A percentile compares a stretch with the other conserved stretches of the same genome.
Evolutionary conservation across 1,140 invertebrate species (phyloP).

Genomic region (Drosophila ohnishii): DNA sequence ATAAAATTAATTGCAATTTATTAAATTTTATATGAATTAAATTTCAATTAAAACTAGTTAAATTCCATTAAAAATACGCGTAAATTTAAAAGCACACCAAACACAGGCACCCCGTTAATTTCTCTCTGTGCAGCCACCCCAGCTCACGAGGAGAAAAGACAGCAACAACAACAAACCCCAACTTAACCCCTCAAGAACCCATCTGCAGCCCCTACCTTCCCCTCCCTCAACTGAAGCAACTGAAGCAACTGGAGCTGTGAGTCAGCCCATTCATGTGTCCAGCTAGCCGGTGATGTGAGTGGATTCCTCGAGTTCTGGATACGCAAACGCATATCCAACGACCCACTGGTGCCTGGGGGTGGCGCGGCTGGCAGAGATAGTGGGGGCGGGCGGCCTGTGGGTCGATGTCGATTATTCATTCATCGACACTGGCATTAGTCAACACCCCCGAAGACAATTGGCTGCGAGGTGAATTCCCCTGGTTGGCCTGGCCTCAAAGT

Average conservation of each 20-base stretch:
- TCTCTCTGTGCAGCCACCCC: not conserved
- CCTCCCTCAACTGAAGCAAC: not conserved
- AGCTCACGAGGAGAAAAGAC: not conserved
- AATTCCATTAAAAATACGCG: not conserved
- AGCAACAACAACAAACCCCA: not conserved
- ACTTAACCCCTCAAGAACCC: not conserved
- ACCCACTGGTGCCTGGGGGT: constrained; percentile 1
- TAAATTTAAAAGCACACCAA: not conserved
- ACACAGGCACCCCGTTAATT: not conserved
- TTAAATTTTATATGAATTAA: too few species aligned
- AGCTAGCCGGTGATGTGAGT: constrained; percentile 4
- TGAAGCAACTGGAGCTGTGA: constrained; percentile 3
- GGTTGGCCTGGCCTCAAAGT: constrained; percentile 29
- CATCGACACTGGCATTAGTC: constrained; percentile 39
- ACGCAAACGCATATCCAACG: constrained; percentile 24
- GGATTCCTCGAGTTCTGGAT: constrained; percentile 18
- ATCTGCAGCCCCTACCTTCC: not conserved
- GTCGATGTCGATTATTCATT: constrained; percentile 51
- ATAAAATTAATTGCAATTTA: too few species aligned
- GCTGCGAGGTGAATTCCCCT: constrained; percentile 39
- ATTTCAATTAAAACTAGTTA: not conserved
- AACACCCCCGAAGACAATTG: constrained; percentile 39
- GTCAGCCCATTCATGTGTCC: constrained; percentile 36
- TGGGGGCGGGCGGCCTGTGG: not conserved
- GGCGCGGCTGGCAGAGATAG: not conserved